Percentiles rank a stretch among this genome's conserved stretches.
Evolutionary conservation across 2,797 vertebrate genomes (phyloP).

Genomic region (Oreochromis mossambicus): DNA sequence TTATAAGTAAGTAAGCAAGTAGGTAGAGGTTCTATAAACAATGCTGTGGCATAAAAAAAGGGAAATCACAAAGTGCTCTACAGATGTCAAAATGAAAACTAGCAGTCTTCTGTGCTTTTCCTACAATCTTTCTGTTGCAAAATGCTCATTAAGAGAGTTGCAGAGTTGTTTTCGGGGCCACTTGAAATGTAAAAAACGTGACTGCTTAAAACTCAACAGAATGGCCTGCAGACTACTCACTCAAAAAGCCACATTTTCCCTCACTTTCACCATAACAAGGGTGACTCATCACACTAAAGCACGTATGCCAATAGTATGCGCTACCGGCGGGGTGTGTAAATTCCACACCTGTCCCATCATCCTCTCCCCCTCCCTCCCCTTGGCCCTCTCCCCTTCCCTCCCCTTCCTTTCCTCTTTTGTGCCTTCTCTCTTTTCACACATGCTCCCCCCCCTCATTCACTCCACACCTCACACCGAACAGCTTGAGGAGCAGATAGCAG

Average conservation of each 20-base stretch:
- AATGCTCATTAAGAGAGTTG: neutral
- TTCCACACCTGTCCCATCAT: constrained; percentile 74
- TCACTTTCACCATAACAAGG: constrained; percentile 8
- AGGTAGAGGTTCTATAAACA: neutral
- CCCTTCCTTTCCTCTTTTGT: constrained; percentile 12
- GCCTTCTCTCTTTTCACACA: constrained; percentile 47
- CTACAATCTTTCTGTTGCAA: neutral
- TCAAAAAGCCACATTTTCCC: constrained; percentile 7
- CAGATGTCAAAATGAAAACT: neutral
- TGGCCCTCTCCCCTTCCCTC: neutral
- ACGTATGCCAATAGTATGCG: constrained; percentile 34
- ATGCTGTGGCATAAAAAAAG: neutral
- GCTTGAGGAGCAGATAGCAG: constrained; percentile 47
- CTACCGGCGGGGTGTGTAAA: constrained; percentile 62
- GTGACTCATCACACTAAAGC: constrained; percentile 51
- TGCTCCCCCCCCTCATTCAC: constrained; percentile 9
- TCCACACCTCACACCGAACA: constrained; percentile 40
- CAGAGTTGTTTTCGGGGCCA: neutral
- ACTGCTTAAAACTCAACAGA: neutral
- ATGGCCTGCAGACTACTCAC: neutral
- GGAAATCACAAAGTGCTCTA: neutral
- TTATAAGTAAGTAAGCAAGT: neutral
- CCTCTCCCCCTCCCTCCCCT: constrained; percentile 3
- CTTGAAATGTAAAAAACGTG: neutral
- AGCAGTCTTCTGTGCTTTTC: neutral